A percentile compares a stretch with the other conserved stretches of the same genome.
These are phyloP conservation scores for Silurus lanzhouensis DNA, from an alignment of 2,797 vertebrate species.

Conservation along the genomic window DNA sequence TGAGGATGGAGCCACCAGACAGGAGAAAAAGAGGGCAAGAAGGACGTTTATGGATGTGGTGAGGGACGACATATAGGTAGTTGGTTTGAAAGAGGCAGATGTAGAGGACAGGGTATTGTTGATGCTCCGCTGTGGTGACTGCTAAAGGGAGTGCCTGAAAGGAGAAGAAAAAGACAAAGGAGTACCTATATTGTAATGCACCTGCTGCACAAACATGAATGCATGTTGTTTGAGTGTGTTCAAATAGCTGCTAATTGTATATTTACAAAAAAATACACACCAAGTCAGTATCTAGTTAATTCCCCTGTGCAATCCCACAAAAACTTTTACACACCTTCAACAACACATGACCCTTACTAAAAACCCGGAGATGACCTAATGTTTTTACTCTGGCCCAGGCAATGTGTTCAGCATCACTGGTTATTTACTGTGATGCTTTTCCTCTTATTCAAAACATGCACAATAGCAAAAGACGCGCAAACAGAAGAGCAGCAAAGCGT, in stretches of 20 bases:
- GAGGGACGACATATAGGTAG: no score
- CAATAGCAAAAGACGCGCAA: slow-evolving; percentile 17
- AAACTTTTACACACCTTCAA: not conserved
- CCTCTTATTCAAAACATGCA: slow-evolving; percentile 33
- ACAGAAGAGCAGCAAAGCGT: slow-evolving; percentile 28
- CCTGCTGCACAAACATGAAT: not conserved
- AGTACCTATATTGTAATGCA: not conserved
- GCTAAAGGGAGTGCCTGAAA: no score
- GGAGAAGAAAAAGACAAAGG: no score
- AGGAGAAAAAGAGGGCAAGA: no score
- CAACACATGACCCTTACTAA: not conserved
- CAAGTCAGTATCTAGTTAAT: no score
- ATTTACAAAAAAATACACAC: not conserved
- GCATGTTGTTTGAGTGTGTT: not conserved
- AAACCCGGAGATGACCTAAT: slow-evolving; percentile 11
- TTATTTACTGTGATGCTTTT: slow-evolving; percentile 36
- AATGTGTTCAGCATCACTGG: slow-evolving; percentile 33
- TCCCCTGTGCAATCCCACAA: not conserved
- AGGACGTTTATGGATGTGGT: no score
- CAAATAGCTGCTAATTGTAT: not conserved
- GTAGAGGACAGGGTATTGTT: no score
- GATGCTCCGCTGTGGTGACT: no score
- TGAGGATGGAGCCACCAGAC: no score
- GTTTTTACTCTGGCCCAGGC: slow-evolving; percentile 23
- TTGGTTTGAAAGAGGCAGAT: no score